phyloP scores from a whole-genome alignment of 2,888 invertebrate species.

The Nymphalis polychloros region DNA sequence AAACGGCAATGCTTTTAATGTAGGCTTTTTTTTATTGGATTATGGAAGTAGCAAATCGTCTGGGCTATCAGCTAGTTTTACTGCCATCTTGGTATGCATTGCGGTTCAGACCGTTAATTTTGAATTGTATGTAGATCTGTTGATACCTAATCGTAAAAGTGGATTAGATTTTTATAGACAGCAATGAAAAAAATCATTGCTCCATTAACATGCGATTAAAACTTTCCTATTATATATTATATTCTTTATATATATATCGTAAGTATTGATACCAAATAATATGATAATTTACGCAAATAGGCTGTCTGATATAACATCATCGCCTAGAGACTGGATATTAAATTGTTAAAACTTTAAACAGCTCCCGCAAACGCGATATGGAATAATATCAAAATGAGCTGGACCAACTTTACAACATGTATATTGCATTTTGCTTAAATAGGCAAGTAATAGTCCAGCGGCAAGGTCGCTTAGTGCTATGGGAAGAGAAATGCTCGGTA shows the following conservation, averaged over 20 bases:
- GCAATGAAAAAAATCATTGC: constrained; percentile 43
- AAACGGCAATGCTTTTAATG: neutral
- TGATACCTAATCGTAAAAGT: constrained; percentile 46
- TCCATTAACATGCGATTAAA: constrained; percentile 28
- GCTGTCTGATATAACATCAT: too few species aligned
- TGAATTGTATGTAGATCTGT: constrained; percentile 46
- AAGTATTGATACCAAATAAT: too few species aligned
- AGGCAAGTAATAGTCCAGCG: neutral
- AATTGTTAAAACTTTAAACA: too few species aligned
- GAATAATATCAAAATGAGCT: too few species aligned
- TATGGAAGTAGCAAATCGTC: neutral
- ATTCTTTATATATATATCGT: too few species aligned
- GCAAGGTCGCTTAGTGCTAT: neutral
- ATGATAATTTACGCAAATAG: too few species aligned
- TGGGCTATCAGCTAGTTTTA: constrained; percentile 42
- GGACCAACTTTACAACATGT: too few species aligned
- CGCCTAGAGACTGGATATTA: neutral
- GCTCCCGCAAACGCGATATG: too few species aligned
- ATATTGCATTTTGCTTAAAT: too few species aligned
- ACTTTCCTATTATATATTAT: neutral
- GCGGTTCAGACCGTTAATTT: constrained; percentile 42
- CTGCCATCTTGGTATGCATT: constrained; percentile 46
- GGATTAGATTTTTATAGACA: constrained; percentile 45
- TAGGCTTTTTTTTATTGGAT: neutral
- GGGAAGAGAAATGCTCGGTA: too few species aligned